These are phyloP conservation scores for Pipistrellus nathusii DNA, from an alignment of 2,797 vertebrate genomes.

Conservation along the genomic window DNA sequence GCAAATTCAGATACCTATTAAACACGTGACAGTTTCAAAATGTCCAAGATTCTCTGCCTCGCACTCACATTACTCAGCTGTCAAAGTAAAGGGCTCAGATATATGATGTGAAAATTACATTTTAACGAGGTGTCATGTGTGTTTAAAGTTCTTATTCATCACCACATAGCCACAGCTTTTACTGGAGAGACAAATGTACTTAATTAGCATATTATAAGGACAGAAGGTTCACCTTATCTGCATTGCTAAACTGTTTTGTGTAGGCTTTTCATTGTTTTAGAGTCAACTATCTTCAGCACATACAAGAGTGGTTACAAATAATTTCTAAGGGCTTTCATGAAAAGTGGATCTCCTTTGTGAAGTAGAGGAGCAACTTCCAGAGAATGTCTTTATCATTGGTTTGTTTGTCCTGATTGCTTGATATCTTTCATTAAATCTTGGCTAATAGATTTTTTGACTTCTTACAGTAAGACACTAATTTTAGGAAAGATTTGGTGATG, in stretches of 20 bases:
- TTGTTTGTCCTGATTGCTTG: neutral
- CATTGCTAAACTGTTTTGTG: slow-evolving; percentile 77
- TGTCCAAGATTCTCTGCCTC: slow-evolving; percentile 82
- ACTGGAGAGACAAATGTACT: slow-evolving; percentile 81
- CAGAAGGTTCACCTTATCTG: slow-evolving; percentile 83
- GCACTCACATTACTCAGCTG: slow-evolving; percentile 86
- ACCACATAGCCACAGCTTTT: slow-evolving; percentile 83
- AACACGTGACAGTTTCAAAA: slow-evolving; percentile 76
- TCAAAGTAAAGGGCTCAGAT: slow-evolving; percentile 85
- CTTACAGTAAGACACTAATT: neutral
- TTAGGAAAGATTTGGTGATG: neutral
- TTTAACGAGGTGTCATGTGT: slow-evolving; percentile 90
- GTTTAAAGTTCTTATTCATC: slow-evolving; percentile 90
- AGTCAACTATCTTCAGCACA: neutral
- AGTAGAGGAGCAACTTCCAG: neutral
- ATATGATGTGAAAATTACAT: slow-evolving; percentile 89
- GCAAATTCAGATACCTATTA: slow-evolving; percentile 64
- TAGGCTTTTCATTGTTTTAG: slow-evolving; percentile 52
- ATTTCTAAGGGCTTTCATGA: slow-evolving; percentile 26
- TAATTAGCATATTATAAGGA: slow-evolving; percentile 89
- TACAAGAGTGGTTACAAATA: neutral
- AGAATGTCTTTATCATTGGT: neutral
- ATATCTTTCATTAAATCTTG: neutral
- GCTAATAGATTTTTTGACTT: neutral
- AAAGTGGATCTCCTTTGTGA: neutral